Evolutionary conservation across 1,140 invertebrate species (phyloP).

Genomic region (Ceratina australensis): DNA sequence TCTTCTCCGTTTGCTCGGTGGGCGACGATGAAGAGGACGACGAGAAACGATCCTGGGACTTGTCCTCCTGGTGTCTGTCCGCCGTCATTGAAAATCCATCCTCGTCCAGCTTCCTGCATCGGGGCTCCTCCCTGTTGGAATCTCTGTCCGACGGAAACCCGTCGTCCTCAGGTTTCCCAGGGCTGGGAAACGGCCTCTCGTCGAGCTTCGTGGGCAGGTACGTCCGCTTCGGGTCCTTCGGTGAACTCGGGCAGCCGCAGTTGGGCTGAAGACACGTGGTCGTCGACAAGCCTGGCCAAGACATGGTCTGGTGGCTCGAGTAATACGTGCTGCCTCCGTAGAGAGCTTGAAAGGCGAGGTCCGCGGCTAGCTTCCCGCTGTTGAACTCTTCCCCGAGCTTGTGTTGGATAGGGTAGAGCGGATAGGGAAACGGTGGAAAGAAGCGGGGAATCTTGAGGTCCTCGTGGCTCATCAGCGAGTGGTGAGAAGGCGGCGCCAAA

Average conservation of each 20-base stretch:
- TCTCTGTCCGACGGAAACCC: conserved; percentile 65
- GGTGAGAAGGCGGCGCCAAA: conserved; percentile 79
- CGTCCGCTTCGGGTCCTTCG: conserved; percentile 70
- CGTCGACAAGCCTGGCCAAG: conserved; percentile 77
- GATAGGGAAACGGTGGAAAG: conserved; percentile 86
- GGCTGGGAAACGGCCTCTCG: conserved; percentile 67
- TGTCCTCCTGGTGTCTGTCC: conserved; percentile 66
- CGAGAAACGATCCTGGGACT: conserved; percentile 68
- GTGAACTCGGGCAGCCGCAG: conserved; percentile 73
- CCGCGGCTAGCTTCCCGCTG: conserved; percentile 82
- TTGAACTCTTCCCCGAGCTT: conserved; percentile 80
- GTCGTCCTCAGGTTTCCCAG: conserved; percentile 69
- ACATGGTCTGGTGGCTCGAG: conserved; percentile 71
- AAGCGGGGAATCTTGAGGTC: conserved; percentile 85
- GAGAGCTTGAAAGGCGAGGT: conserved; percentile 83
- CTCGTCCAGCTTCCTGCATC: conserved; percentile 64
- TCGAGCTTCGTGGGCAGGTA: conserved; percentile 69
- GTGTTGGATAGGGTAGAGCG: conserved; percentile 85
- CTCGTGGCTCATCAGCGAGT: conserved; percentile 81
- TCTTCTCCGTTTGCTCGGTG: conserved; percentile 46
- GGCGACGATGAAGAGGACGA: conserved; percentile 64
- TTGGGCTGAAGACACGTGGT: conserved; percentile 65
- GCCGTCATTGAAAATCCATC: conserved; percentile 36
- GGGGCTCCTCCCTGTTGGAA: conserved; percentile 58
- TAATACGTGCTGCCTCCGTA: conserved; percentile 81